Evolutionary conservation across 2,888 invertebrate species (phyloP), one percentile per base, ranked within the genome.

Genomic region (Diadegma fenestrale): DNA sequence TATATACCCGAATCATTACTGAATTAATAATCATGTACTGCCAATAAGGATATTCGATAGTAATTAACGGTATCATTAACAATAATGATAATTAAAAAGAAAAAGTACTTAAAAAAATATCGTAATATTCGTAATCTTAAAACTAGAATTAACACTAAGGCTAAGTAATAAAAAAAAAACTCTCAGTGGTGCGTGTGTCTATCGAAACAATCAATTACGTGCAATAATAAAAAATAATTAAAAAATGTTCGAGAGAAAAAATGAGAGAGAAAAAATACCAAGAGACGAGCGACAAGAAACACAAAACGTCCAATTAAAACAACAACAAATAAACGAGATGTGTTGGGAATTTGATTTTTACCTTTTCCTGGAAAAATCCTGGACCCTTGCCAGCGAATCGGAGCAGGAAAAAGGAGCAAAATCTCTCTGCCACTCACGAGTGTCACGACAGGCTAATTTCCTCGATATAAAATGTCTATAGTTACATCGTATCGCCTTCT

Each of bases 171-270:
- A 58, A 64, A 22, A 22, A 48, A 69, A 6, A 37, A 37, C 8
- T 37, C 61, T 43, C 61, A 17, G 71, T 63, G 45, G 58, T 76
- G 80, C 75, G 80, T 82, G 87, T 90, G 88, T 90, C 88, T 91
- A 90, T 89, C 86, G 86, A 88, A 87, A 89, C 89, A 89, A 89
- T 89, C 90, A 89, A 91, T 90, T 90, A 89, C 82, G 88, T 89
- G 88, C 90, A 90, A 91, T 90, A 91, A 91, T 87, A 75, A 78
- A 63, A 37, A 41, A 33, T 43, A 72, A 77, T 73, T 71, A 48
- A 82, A 66, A 71, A 71, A 37, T 37, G 37, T 37, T 37, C 1
- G 37, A 37, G 0, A n/a, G 37, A 51, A 75, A 66, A 71, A 41
- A 71, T 61, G 66, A 64, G 73, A 61, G 71, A 80, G 78, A 68